Evolutionary conservation across 2,888 invertebrate genomes (phyloP).

Genomic region (Nomada fabriciana): DNA sequence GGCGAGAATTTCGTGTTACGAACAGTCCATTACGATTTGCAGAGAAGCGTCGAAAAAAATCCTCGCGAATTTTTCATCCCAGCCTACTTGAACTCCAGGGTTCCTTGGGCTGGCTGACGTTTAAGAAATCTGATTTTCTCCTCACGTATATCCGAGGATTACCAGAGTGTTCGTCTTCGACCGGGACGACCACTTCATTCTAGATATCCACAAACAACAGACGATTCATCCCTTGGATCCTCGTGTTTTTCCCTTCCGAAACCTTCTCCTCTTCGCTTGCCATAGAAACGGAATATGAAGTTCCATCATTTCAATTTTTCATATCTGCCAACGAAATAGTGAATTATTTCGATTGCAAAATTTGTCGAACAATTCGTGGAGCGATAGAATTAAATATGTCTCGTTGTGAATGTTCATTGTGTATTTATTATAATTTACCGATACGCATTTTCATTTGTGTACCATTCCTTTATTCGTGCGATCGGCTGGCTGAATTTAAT

Average conservation of each 20-base stretch:
- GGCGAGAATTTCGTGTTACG: constrained; percentile 13
- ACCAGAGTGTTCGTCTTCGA: constrained; percentile 72
- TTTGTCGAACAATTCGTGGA: not conserved
- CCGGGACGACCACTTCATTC: constrained; percentile 77
- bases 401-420: too few species aligned
- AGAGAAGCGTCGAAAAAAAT: constrained; percentile 53
- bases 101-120: constrained; percentile 72
- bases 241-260: constrained; percentile 31
- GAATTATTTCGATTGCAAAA: not conserved
- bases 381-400: too few species aligned
- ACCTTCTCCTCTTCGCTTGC: constrained; percentile 27
- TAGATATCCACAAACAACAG: constrained; percentile 76
- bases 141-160: constrained; percentile 80
- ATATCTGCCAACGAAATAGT: not conserved
- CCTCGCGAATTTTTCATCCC: constrained; percentile 73
- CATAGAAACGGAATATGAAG: constrained; percentile 9
- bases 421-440: too few species aligned
- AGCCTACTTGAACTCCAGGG: constrained; percentile 55
- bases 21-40: constrained; percentile 33
- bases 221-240: constrained; percentile 64
- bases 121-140: constrained; percentile 80
- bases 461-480: too few species aligned
- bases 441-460: too few species aligned
- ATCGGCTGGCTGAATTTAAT: too few species aligned
- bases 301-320: not conserved